These are phyloP conservation scores for Oryzias curvinotus DNA, from an alignment of 2,113 vertebrate genomes.

Conservation along the genomic window DNA sequence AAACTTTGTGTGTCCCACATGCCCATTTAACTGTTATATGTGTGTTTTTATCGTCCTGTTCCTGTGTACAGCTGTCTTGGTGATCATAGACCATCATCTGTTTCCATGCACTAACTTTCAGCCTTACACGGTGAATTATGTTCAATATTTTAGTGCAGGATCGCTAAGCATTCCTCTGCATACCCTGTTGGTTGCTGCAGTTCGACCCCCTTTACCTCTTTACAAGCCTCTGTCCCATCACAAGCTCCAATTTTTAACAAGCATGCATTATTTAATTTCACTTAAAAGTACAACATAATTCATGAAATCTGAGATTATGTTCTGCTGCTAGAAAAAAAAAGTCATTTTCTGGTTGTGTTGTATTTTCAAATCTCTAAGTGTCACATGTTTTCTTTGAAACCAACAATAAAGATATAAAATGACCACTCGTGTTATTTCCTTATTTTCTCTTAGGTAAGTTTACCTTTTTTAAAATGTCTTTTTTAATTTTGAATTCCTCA, in stretches of 20 bases:
- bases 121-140: slow-evolving; percentile 35
- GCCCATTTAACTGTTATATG: slow-evolving; percentile 7
- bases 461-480: slow-evolving; percentile 4
- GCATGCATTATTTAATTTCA: slow-evolving; percentile 12
- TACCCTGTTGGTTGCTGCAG: slow-evolving; percentile 37
- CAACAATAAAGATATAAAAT: slow-evolving; percentile 68
- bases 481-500: slow-evolving; percentile 12
- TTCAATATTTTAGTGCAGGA: slow-evolving; percentile 13
- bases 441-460: slow-evolving; percentile 11
- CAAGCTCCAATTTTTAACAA: slow-evolving; percentile 10
- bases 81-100: slow-evolving; percentile 9
- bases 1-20: neutral
- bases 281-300: slow-evolving; percentile 27
- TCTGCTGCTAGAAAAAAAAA: slow-evolving; percentile 66
- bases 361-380: slow-evolving; percentile 59
- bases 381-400: slow-evolving; percentile 67
- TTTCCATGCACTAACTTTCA: slow-evolving; percentile 5
- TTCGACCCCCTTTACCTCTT: slow-evolving; percentile 44
- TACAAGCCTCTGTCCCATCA: slow-evolving; percentile 17
- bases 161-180: slow-evolving; percentile 23
- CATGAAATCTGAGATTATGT: slow-evolving; percentile 51
- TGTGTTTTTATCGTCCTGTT: neutral
- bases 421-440: slow-evolving; percentile 20
- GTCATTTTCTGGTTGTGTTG: slow-evolving; percentile 44
- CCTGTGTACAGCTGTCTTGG: slow-evolving; percentile 1